These are phyloP conservation scores for Xestobium rufovillosum DNA, from an alignment of 2,888 invertebrate species.

Conservation along the genomic window DNA sequence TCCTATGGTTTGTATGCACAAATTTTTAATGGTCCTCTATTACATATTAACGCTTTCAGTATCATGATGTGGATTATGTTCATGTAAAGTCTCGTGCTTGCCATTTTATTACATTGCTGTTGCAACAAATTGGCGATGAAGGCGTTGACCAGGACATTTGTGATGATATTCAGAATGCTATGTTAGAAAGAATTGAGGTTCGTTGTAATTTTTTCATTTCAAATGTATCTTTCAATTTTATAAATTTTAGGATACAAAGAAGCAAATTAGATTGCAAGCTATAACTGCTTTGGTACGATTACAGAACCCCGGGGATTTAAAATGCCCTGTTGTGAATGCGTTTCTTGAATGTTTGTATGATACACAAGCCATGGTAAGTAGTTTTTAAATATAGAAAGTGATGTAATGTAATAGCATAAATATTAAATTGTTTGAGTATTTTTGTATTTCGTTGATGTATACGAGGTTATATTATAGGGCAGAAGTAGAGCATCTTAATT, in stretches of 20 bases:
- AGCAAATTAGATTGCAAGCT: slow-evolving; percentile 71
- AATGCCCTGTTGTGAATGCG: slow-evolving; percentile 69
- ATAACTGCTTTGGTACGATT: slow-evolving; percentile 69
- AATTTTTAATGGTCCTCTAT: no score
- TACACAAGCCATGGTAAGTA: slow-evolving; percentile 57
- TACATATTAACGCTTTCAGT: no score
- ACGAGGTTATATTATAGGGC: no score
- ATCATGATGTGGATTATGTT: slow-evolving; percentile 11
- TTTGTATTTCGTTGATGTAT: no score
- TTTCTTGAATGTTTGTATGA: slow-evolving; percentile 66
- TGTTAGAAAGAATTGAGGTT: slow-evolving; percentile 29
- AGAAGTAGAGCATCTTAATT: no score
- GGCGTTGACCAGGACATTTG: slow-evolving; percentile 27
- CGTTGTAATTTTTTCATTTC: slow-evolving; percentile 11
- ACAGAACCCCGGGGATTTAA: slow-evolving; percentile 67
- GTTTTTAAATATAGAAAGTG: no score
- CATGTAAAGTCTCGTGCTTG: slow-evolving; percentile 25
- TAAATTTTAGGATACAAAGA: slow-evolving; percentile 57
- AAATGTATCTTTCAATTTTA: slow-evolving; percentile 2
- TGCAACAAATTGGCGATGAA: slow-evolving; percentile 24
- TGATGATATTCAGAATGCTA: slow-evolving; percentile 28
- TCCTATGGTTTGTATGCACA: no score
- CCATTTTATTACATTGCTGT: slow-evolving; percentile 24
- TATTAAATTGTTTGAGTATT: no score
- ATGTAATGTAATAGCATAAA: no score